phyloP scores from a whole-genome alignment of 1,140 invertebrate species.

The Oncopodura yosiiana region DNA sequence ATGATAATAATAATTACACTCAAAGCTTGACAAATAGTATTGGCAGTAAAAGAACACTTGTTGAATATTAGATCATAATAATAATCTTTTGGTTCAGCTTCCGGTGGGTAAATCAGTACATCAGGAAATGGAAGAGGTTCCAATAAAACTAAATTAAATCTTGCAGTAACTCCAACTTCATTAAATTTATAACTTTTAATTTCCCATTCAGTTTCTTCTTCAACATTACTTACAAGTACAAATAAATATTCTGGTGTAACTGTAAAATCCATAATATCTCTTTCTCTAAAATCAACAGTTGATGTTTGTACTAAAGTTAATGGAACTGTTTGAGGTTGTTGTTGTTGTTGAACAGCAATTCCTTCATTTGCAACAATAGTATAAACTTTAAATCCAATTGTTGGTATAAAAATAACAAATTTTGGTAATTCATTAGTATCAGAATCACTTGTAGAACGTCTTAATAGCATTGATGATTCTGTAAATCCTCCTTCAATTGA shows the following conservation, averaged over 20 bases:
- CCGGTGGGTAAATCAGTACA: not conserved
- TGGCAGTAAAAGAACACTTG: conserved; percentile 26
- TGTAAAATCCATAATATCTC: conserved; percentile 29
- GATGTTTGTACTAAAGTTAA: not conserved
- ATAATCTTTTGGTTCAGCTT: conserved; percentile 28
- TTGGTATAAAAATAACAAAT: conserved; percentile 27
- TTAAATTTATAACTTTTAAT: conserved; percentile 30
- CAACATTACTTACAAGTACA: conserved; percentile 27
- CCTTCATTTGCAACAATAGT: not conserved
- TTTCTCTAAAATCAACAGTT: conserved; percentile 18
- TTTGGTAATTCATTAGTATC: conserved; percentile 9
- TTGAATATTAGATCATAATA: conserved; percentile 33
- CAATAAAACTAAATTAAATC: conserved; percentile 31
- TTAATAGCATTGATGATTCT: conserved; percentile 25
- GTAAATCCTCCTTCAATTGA: conserved; percentile 7
- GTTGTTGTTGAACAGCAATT: not conserved
- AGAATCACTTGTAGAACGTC: conserved; percentile 3
- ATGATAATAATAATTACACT: conserved; percentile 13
- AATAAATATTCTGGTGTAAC: conserved; percentile 26
- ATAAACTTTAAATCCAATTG: conserved; percentile 28
- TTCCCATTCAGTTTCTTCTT: conserved; percentile 33
- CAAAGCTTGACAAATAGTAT: conserved; percentile 29
- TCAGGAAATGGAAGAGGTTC: conserved; percentile 29
- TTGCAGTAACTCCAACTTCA: conserved; percentile 8
- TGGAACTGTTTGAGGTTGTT: not conserved